Conservation (phyloP, 2,888 invertebrate species). For the Stenichneumon culpator region DNA sequence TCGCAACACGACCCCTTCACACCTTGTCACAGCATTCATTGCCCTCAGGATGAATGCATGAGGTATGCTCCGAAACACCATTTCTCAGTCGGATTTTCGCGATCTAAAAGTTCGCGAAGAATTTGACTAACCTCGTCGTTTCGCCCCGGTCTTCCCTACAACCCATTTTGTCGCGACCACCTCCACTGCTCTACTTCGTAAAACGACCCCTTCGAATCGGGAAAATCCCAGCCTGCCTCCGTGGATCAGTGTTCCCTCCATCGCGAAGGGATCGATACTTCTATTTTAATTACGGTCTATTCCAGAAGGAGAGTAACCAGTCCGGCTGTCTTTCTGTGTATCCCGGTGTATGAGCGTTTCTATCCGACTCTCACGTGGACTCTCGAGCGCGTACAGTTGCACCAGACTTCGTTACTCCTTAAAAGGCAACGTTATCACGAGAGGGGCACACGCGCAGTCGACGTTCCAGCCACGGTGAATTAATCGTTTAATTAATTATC, state of each 20-base stretch:
- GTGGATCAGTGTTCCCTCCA: neutral
- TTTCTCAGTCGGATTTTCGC: neutral
- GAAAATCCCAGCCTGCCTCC: neutral
- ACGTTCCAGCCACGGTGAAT: constrained; percentile 59
- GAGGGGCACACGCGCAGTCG: constrained; percentile 45
- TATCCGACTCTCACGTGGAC: constrained; percentile 36
- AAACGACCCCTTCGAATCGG: neutral
- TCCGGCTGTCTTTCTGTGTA: constrained; percentile 59
- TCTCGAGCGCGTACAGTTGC: constrained; percentile 44
- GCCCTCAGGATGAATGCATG: constrained; percentile 40
- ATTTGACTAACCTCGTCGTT: too few relatives aligned
- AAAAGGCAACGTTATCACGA: constrained; percentile 68
- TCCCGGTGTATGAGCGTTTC: constrained; percentile 32
- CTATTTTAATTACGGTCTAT: constrained; percentile 66
- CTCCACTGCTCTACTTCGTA: neutral
- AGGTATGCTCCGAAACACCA: constrained; percentile 19
- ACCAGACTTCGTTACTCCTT: constrained; percentile 63
- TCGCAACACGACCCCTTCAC: neutral
- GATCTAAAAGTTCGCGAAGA: too few relatives aligned
- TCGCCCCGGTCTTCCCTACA: too few relatives aligned
- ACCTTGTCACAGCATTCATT: neutral
- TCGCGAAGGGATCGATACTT: constrained; percentile 50
- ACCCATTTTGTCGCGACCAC: too few relatives aligned
- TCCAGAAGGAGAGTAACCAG: constrained; percentile 60
- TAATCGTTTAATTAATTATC: constrained; percentile 71